These are phyloP conservation scores for Darevskia nairensis DNA, from an alignment of 2,797 vertebrate species.

Conservation along the genomic window DNA sequence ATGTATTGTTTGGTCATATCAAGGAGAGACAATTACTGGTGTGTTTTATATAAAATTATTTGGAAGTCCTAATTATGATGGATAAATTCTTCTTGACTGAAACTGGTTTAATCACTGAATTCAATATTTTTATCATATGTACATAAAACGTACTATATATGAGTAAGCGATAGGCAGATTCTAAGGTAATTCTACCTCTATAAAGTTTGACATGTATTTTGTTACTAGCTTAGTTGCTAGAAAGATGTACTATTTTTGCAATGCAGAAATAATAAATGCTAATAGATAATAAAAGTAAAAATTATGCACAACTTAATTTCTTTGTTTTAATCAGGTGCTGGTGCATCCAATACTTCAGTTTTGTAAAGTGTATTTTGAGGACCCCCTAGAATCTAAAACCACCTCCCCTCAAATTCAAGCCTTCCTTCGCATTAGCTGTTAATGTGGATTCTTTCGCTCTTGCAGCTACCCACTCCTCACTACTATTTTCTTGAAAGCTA, in stretches of 20 bases:
- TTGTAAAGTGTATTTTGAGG: background rate
- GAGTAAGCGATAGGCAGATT: slow-evolving; percentile 74
- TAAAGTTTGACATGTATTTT: slow-evolving; percentile 79
- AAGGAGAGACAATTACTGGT: slow-evolving; percentile 2
- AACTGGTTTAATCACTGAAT: slow-evolving; percentile 70
- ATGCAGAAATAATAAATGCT: slow-evolving; percentile 71
- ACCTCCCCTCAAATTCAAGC: background rate
- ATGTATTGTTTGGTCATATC: slow-evolving; percentile 16
- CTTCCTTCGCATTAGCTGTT: background rate
- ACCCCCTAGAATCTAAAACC: background rate
- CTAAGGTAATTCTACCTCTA: slow-evolving; percentile 83
- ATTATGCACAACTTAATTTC: slow-evolving; percentile 12
- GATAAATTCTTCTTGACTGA: slow-evolving; percentile 63
- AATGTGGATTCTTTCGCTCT: background rate
- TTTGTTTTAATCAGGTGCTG: slow-evolving; percentile 3
- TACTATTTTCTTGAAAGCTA: background rate
- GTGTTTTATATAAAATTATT: background rate
- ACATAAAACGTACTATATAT: slow-evolving; percentile 74
- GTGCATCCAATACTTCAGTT: background rate
- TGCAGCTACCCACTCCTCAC: background rate
- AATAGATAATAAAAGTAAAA: slow-evolving; percentile 77
- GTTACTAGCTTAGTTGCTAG: slow-evolving; percentile 77
- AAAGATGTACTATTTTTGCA: slow-evolving; percentile 74
- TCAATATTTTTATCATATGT: slow-evolving; percentile 69
- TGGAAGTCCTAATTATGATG: slow-evolving; percentile 52